Base-by-base conservation (phyloP, 2,113 vertebrate species). In the Jaculus jaculus region DNA sequence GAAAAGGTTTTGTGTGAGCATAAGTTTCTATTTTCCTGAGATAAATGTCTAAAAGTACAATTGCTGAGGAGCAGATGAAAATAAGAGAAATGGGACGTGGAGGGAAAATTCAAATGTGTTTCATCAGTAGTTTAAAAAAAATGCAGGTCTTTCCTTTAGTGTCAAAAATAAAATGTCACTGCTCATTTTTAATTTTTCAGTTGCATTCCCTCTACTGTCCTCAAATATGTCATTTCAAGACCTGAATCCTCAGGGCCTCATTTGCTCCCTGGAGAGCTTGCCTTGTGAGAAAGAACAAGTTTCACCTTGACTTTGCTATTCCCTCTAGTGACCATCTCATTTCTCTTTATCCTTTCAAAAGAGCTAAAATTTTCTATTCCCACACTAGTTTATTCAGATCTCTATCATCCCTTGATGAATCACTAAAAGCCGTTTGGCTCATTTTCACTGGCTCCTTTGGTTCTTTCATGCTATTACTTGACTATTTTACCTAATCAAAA, bases 21-120 rank as follows among this genome's bases (percentile, higher is more conserved):
- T 60, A 90, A 85, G 28, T 69, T 90, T 90, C 89, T 13, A 94
- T 51, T 82, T 74, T 28, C 72, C 83, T 51, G n/a, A 75, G 37
- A 92, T 68, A 83, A 87, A 80, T 69, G 13, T 84, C 26, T 74
- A 79, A 83, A 82, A 89, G 84, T 42, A 58, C 15, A 86, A 90
- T 24, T 85, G 37, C 26, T 78, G 26, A 92, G 47, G 21, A 72
- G 65, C 37, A 82, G 84, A 78, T 69, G 26, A 84, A 92, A 95
- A 79, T 47, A 87, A 66, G 10, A 94, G 12, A 91, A 80, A 83
- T 17, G 2, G 4, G 24, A 93, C 37, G 84, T 66, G 80, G 75
- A 92, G 71, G 75, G 34, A 80, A 82, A 68, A 90, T 68, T 81
- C 37, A 94, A 96, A 66, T 63, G 2, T 60, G 13, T 60, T 94